These are phyloP conservation scores for Phymorhynchus buccinoides DNA, from an alignment of 1,140 invertebrate genomes.

Conservation along the genomic window DNA sequence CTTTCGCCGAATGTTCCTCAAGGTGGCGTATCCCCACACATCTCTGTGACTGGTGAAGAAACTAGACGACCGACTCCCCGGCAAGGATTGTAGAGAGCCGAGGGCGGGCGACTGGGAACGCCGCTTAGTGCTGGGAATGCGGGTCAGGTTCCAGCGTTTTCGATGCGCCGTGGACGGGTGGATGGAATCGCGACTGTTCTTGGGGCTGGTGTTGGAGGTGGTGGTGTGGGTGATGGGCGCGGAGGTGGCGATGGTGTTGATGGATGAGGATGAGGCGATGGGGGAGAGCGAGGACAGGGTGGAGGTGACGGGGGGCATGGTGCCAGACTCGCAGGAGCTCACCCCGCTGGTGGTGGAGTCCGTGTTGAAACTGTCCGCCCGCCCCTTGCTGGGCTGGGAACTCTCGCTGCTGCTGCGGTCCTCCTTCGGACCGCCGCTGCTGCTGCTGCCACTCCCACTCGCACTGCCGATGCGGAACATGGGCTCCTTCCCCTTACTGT, in stretches of 20 bases:
- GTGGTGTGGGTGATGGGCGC: not conserved
- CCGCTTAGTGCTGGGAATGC: slow-evolving; percentile 64
- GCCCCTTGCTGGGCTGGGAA: slow-evolving; percentile 68
- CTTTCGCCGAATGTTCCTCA: slow-evolving; percentile 82
- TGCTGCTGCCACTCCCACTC: slow-evolving; percentile 27
- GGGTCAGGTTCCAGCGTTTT: slow-evolving; percentile 63
- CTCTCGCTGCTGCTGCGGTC: slow-evolving; percentile 67
- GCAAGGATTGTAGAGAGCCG: slow-evolving; percentile 29
- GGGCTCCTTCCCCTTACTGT: slow-evolving; percentile 40
- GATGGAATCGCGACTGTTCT: slow-evolving; percentile 51
- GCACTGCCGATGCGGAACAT: slow-evolving; percentile 32
- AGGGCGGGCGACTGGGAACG: slow-evolving; percentile 45
- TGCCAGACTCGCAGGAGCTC: slow-evolving; percentile 83
- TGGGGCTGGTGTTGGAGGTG: not conserved
- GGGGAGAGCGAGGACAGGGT: slow-evolving; percentile 57
- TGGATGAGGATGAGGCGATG: slow-evolving; percentile 47
- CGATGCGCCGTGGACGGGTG: slow-evolving; percentile 67
- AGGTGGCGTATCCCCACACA: slow-evolving; percentile 85
- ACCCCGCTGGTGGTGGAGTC: slow-evolving; percentile 84
- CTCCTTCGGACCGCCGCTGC: slow-evolving; percentile 37
- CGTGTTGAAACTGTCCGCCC: slow-evolving; percentile 76
- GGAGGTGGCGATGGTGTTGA: slow-evolving; percentile 27
- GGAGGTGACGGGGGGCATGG: slow-evolving; percentile 63
- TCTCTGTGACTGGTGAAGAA: slow-evolving; percentile 68
- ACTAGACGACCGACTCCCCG: slow-evolving; percentile 5